Evolutionary conservation across 1,140 invertebrate genomes (phyloP), one percentile per base, ranked within the genome.

Genomic region (Diorhabda sublineata): DNA sequence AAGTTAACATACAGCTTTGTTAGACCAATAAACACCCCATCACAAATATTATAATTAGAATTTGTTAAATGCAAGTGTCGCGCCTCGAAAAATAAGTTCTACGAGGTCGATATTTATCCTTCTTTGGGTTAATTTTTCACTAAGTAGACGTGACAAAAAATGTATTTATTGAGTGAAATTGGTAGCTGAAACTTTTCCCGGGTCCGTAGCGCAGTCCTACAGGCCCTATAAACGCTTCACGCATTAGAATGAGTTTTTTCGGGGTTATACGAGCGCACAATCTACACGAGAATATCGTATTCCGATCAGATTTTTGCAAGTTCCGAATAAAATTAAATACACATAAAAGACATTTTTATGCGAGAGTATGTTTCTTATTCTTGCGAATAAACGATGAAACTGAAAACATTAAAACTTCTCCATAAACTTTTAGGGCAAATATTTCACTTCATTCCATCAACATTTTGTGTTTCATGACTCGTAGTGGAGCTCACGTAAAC

Each of bases 181-280:
- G 47, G 47, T 6, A 52, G 47, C 47, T 6, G 47, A 52, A 52
- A 52, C 47, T 52, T 52, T 52, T 52, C 47, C 47, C 47, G 47
- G 47, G 47, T 52, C 47, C 47, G 47, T n/a, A 3, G n/a, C 6
- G 47, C 47, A 52, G 47, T n/a, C 47, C 47, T 52, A 52, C 2
- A n/a, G 3, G 6, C n/a, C n/a, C 47, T 6, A 52, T 52, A 52
- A 52, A 52, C 47, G 47, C 47, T 52, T 52, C n/a, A 52, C 47
- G 47, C 47, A 52, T 52, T 52, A 52, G n/a, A 52, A 52, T 52
- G 47, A 52, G 47, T 52, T 52, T 52, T 52, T 52, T 52, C 47
- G 47, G 47, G 47, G 26, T 52, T 52, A 52, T 52, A 52, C 47
- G 26, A 52, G 47, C 6, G 47, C 47, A 52, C 47, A 52, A 52